Evolutionary conservation across 2,888 invertebrate genomes (phyloP), one percentile per base, ranked within the genome.

Genomic region (Spodoptera littoralis): DNA sequence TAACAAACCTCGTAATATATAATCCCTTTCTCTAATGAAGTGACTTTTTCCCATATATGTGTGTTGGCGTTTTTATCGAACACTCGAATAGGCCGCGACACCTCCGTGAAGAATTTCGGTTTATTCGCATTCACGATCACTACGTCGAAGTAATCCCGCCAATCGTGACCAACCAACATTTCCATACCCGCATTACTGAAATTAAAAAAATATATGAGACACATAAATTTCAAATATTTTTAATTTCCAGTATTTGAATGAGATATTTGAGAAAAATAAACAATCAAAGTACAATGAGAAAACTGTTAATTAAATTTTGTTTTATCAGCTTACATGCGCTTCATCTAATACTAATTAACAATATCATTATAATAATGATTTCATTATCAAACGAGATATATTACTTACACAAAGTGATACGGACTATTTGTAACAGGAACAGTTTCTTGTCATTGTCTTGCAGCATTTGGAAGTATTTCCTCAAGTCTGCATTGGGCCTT

Each of bases 361-460:
- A 36, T 9, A 36, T 2, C 9, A 36, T 36, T 36, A 36, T 36
- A 36, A 30, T 30, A 30, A 9, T 9, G 36, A 36, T 36, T 8
- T 4, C 4, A 36, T 36, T 36, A 36, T 6, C 36, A 6, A 36
- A 8, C 9, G 6, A 36, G 36, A 12, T 42, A 49, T 42, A 11
- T 43, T 53, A 95, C 97, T 96, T 95, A 98, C 98, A 98, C 99
- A 95, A 99, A 99, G 83, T 97, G 97, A 88, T 97, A 99, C 0
- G 99, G 99, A 88, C 99, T 99, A 88, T 99, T 99, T 11, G 99
- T 99, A 12, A 99, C 98, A 99, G 95, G 90, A 99, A 99, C 74
- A 99, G 94, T 87, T 98, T 98, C 88, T 99, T 99, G 44, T 96
- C 96, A 36, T 96, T 96, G 0, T 95, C 93, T 69, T 96, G 95